Evolutionary conservation across 2,888 invertebrate species (phyloP), one percentile per base, ranked within the genome.

Genomic region (Anagyrus pseudococci): DNA sequence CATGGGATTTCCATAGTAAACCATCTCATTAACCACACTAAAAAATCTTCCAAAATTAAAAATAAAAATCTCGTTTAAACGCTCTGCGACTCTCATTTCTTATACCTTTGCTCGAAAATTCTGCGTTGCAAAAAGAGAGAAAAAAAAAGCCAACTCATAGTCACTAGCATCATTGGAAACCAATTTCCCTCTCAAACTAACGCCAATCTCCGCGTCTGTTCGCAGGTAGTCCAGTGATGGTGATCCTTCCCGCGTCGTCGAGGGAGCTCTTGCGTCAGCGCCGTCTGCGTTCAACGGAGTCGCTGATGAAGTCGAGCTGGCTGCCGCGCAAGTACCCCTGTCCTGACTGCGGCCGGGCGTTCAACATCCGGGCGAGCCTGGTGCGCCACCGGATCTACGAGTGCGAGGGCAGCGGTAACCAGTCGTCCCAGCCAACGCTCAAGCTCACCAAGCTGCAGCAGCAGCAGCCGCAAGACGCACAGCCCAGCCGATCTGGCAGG

Each of bases 351-450:
- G 52, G 19, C 25, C 25, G 44, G 23, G 20, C 33, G 3, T 83
- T 81, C 72, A 76, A 75, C 44, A 70, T 75, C 68, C 78, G 77
- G 63, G 71, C 75, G 26, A 77, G 73, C 58, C 72, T 82, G 1
- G 70, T 70, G 13, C 76, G 77, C 44, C 91, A 91, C 76, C 84
- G 88, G 70, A 88, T 87, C 72, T 88, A 89, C 75, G 91, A 91
- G 79, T 91, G 90, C 78, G 85, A 86, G 63, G 87, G 87, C 64
- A 87, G 85, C 29, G 10, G 6, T 10, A 29, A 29, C 29, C 29
- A 29, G n/a, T n/a, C n/a, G n/a, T n/a, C n/a, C n/a, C n/a, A n/a
- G n/a, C n/a, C n/a, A n/a, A n/a, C n/a, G n/a, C n/a, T n/a, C n/a
- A 29, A 29, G 33, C 26, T 33, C 15, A 33, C 49, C 8, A 49